Evolutionary conservation across 2,888 invertebrate genomes (phyloP), one percentile per base, ranked within the genome.

Genomic region (Octonoba sinensis): DNA sequence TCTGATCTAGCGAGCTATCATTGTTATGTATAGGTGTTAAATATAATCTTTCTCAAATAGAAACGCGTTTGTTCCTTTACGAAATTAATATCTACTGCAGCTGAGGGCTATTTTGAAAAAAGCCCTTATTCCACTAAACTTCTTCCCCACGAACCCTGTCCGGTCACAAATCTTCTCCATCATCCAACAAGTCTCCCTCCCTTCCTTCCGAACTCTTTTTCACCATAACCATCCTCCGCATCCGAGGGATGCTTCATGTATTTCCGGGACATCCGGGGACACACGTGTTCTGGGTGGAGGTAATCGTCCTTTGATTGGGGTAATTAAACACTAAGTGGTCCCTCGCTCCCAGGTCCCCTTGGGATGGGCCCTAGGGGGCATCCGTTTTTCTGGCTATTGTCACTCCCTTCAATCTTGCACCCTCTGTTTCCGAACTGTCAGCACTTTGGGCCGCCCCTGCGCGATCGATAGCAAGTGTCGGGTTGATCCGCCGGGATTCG

Each of bases 281-380:
- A 71, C 70, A 60, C 78, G 71, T 67, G 78, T 51, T 22, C 27
- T 12, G 62, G 56, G 79, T 73, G 73, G 56, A 66, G 57, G 69
- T 65, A 81, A 81, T 81, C 51, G 70, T 62, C 59, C 65, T 44
- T 60, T 81, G 81, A 81, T 81, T 70, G 81, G 70, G 51, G 81
- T 74, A 81, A 81, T 81, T 81, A 74, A 70, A 74, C 57, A 70
- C 74, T 81, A 81, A 81, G 70, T 81, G 74, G 64, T 59, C 44
- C 57, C 66, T 59, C 57, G 59, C 59, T 65, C 67, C 66, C 59
- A 59, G 60, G 59, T 51, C 51, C 65, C 77, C 54, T 54, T 3
- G 77, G 71, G 70, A 59, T 24, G 12, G 18, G 27, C 73, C 79
- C 73, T 44, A 60, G 73, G 73, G 71, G 64, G 59, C 67, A 54